Evolutionary conservation across 2,113 vertebrate genomes (phyloP).

Genomic region (Canis aureus): DNA sequence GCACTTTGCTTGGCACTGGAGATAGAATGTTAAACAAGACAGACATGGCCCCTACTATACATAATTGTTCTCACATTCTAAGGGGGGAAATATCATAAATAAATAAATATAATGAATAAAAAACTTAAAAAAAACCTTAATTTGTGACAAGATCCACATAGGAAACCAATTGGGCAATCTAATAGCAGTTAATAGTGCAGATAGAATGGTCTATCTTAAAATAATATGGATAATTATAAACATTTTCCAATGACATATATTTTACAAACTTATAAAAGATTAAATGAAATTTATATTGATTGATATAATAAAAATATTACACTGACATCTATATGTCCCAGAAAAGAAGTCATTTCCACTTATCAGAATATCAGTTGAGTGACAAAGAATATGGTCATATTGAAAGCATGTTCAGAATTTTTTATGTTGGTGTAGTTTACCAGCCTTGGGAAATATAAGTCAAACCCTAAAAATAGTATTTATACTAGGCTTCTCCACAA

Average conservation of each 20-base stretch:
- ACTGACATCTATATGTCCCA: neutral
- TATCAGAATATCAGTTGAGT: neutral
- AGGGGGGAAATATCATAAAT: neutral
- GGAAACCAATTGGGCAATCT: neutral
- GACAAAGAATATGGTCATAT: neutral
- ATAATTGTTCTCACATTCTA: neutral
- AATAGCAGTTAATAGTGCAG: neutral
- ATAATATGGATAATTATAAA: neutral
- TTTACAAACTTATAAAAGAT: neutral
- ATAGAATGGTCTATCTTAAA: neutral
- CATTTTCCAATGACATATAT: neutral
- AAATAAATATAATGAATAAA: neutral
- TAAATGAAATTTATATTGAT: constrained; percentile 6
- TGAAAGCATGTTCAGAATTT: neutral
- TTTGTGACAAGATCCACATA: neutral
- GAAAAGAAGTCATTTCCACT: neutral
- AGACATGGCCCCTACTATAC: neutral
- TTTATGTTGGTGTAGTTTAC: neutral
- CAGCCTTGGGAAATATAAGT: neutral
- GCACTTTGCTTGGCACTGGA: neutral
- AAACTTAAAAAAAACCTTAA: neutral
- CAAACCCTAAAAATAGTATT: neutral
- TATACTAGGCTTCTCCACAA: neutral
- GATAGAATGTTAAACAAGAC: constrained; percentile 27
- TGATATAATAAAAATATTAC: neutral